Conservation (phyloP, 2,888 invertebrate genomes). For the Tineola bisselliella region DNA sequence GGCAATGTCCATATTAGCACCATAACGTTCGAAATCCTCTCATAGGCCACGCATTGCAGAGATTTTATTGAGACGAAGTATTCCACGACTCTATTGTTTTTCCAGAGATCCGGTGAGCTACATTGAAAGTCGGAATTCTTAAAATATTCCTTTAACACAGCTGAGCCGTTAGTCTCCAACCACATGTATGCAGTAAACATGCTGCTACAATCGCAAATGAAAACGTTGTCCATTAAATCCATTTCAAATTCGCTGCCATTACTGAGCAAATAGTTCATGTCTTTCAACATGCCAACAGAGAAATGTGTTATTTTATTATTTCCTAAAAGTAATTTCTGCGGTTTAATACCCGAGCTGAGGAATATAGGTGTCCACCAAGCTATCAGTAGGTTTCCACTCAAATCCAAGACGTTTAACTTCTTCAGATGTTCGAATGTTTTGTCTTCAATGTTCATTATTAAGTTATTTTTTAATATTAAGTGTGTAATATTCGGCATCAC, state of each 20-base stretch:
- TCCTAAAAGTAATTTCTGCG: slow-evolving; percentile 44
- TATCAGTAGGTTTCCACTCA: slow-evolving; percentile 60
- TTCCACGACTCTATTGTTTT: slow-evolving; percentile 45
- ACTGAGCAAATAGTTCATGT: slow-evolving; percentile 55
- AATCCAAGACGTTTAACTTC: slow-evolving; percentile 50
- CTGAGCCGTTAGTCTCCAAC: slow-evolving; percentile 45
- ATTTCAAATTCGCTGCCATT: slow-evolving; percentile 34
- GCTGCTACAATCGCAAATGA: slow-evolving; percentile 62
- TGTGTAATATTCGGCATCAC: slow-evolving; percentile 59
- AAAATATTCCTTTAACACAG: slow-evolving; percentile 38
- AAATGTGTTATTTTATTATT: slow-evolving; percentile 68
- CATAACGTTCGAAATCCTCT: slow-evolving; percentile 46
- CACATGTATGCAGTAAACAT: slow-evolving; percentile 52
- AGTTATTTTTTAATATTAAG: slow-evolving; percentile 59
- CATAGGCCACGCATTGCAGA: slow-evolving; percentile 45
- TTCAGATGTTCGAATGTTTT: slow-evolving; percentile 51
- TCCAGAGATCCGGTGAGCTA: slow-evolving; percentile 56
- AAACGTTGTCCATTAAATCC: slow-evolving; percentile 61
- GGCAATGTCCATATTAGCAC: slow-evolving; percentile 50
- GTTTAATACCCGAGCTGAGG: slow-evolving; percentile 42
- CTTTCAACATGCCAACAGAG: slow-evolving; percentile 65
- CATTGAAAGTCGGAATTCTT: slow-evolving; percentile 43
- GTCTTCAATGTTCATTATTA: slow-evolving; percentile 46
- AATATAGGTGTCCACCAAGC: slow-evolving; percentile 66
- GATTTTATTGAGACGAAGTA: slow-evolving; percentile 47